Evolutionary conservation across 2,797 vertebrate genomes (phyloP).

Genomic region (Crotalus adamanteus): DNA sequence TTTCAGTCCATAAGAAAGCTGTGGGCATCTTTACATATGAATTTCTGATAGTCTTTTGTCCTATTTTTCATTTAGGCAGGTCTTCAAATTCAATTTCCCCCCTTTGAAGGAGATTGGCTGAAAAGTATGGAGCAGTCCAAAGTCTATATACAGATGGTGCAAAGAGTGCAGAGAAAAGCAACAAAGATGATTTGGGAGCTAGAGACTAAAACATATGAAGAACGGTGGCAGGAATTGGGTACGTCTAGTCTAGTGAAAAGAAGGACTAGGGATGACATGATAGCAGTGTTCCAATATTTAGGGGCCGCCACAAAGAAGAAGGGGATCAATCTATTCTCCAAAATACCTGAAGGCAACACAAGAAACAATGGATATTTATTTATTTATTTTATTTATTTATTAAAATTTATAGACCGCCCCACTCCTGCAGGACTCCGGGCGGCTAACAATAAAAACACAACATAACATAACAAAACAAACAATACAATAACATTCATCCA

Average conservation of each 20-base stretch:
- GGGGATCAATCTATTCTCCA: not conserved
- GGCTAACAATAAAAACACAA: too few species aligned
- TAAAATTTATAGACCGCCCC: too few species aligned
- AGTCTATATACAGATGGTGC: not conserved
- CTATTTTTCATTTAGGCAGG: not conserved
- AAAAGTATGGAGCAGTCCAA: not conserved
- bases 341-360: not conserved
- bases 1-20: not conserved
- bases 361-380: not conserved
- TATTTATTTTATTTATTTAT: too few species aligned
- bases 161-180: not conserved
- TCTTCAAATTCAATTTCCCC: too few species aligned
- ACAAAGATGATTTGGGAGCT: not conserved
- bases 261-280: not conserved
- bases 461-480: too few species aligned
- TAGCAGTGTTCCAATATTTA: not conserved
- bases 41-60: not conserved
- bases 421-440: too few species aligned
- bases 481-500: too few species aligned
- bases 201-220: not conserved
- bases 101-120: not conserved
- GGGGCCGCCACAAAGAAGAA: not conserved
- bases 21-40: not conserved
- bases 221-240: not conserved
- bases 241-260: not conserved